Conservation (phyloP, 2,888 invertebrate genomes). For the Eugnorisma glareosa region DNA sequence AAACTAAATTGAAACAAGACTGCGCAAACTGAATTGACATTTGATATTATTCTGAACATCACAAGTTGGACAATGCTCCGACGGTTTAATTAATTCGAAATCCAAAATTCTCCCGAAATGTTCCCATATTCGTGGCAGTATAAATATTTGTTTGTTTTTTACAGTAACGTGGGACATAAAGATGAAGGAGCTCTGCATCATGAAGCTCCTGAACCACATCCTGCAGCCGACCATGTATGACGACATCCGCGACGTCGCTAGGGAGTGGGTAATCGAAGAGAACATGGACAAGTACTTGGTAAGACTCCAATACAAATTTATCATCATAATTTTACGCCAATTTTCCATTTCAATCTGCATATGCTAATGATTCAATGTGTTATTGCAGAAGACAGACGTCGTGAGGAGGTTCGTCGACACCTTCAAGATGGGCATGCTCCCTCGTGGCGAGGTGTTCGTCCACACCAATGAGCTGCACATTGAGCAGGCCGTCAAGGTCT, state of each 20-base stretch:
- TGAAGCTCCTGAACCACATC: slow-evolving; percentile 91
- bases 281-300: slow-evolving; percentile 91
- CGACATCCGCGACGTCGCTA: slow-evolving; percentile 91
- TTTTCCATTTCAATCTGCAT: not conserved
- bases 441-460: slow-evolving; percentile 91
- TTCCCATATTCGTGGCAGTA: slow-evolving; percentile 6
- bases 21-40: slow-evolving; percentile 25
- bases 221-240: slow-evolving; percentile 91
- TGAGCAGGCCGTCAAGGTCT: slow-evolving; percentile 91
- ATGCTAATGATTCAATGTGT: slow-evolving; percentile 14
- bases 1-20: slow-evolving; percentile 32
- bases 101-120: not conserved
- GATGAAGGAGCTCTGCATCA: slow-evolving; percentile 89
- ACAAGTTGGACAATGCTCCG: slow-evolving; percentile 13
- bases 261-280: slow-evolving; percentile 91
- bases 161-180: slow-evolving; percentile 89
- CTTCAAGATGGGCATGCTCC: slow-evolving; percentile 91
- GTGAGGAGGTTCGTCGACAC: slow-evolving; percentile 90
- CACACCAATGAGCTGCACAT: slow-evolving; percentile 91
- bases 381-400: slow-evolving; percentile 88
- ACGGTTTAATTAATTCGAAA: slow-evolving; percentile 13
- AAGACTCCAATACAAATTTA: slow-evolving; percentile 42
- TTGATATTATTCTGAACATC: slow-evolving; percentile 27
- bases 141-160: slow-evolving; percentile 9
- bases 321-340: not conserved